phyloP scores from a whole-genome alignment of 1,140 invertebrate genomes.

The Ruditapes philippinarum region DNA sequence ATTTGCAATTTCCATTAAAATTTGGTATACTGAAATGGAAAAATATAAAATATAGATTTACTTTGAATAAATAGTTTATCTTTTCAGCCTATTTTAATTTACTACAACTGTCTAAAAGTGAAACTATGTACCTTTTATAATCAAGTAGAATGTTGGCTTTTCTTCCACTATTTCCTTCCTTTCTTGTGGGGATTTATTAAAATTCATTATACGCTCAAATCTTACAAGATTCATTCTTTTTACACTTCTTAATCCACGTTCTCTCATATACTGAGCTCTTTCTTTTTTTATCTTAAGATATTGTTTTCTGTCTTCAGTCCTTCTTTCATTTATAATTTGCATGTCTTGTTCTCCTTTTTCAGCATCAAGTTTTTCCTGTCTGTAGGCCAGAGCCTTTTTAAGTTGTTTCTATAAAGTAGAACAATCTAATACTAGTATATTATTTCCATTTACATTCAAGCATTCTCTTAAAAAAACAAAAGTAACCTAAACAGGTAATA shows the following conservation, averaged over 20 bases:
- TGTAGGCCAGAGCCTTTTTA: not conserved
- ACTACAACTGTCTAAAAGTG: no score
- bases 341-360: not conserved
- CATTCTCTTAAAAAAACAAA: no score
- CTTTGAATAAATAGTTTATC: no score
- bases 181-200: not conserved
- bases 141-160: not conserved
- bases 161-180: not conserved
- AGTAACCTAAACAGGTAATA: no score
- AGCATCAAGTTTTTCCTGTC: not conserved
- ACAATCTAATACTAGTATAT: no score
- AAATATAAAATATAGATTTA: no score
- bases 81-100: no score
- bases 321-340: not conserved
- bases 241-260: not conserved
- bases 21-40: no score
- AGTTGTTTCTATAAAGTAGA: slow-evolving; percentile 8
- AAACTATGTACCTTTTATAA: slow-evolving; percentile 41
- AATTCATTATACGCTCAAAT: not conserved
- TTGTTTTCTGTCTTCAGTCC: not conserved
- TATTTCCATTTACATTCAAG: no score
- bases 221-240: not conserved
- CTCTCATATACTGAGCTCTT: not conserved
- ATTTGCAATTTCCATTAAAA: no score
- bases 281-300: not conserved